Evolutionary conservation across 2,113 vertebrate genomes (phyloP).

Genomic region (Mesitornis unicolor): DNA sequence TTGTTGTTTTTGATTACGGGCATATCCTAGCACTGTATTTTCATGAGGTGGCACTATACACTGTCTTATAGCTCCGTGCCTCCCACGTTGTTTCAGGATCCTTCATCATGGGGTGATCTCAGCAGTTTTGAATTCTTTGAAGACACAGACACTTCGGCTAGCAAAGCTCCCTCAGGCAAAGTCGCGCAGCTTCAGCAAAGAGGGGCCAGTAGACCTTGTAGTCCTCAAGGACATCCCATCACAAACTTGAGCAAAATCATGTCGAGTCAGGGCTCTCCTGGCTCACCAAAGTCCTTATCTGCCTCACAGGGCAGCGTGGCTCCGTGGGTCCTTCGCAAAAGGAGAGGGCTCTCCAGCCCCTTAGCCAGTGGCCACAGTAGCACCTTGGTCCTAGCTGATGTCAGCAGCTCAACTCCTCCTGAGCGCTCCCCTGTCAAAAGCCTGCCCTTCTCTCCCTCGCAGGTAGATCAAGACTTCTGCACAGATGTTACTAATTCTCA

Average conservation of each 20-base stretch:
- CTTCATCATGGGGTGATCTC: constrained; percentile 84
- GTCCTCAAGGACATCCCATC: constrained; percentile 65
- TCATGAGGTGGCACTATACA: constrained; percentile 67
- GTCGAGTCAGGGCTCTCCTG: constrained; percentile 68
- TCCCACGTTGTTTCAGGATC: constrained; percentile 87
- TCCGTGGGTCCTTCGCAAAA: constrained; percentile 77
- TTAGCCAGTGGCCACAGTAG: constrained; percentile 70
- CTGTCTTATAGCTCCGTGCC: constrained; percentile 78
- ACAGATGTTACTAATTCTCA: constrained; percentile 81
- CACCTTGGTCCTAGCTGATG: constrained; percentile 75
- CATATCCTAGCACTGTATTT: constrained; percentile 59
- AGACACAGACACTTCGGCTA: constrained; percentile 76
- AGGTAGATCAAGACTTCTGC: constrained; percentile 85
- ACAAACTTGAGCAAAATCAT: constrained; percentile 70
- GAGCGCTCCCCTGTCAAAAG: constrained; percentile 84
- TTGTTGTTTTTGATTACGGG: neutral
- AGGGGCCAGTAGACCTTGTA: constrained; percentile 67
- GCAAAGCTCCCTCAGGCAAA: constrained; percentile 74
- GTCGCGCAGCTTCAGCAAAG: constrained; percentile 69
- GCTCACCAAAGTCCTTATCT: constrained; percentile 68
- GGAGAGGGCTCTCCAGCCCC: constrained; percentile 71
- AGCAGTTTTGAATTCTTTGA: constrained; percentile 80
- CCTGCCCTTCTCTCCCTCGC: constrained; percentile 90
- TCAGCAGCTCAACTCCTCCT: constrained; percentile 82
- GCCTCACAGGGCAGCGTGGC: constrained; percentile 69